A percentile compares a stretch with the other conserved stretches of the same genome.
Conservation (phyloP, 30 jellyfish, hydroid and myxozoan genomes). For the Pelagia noctiluca region DNA sequence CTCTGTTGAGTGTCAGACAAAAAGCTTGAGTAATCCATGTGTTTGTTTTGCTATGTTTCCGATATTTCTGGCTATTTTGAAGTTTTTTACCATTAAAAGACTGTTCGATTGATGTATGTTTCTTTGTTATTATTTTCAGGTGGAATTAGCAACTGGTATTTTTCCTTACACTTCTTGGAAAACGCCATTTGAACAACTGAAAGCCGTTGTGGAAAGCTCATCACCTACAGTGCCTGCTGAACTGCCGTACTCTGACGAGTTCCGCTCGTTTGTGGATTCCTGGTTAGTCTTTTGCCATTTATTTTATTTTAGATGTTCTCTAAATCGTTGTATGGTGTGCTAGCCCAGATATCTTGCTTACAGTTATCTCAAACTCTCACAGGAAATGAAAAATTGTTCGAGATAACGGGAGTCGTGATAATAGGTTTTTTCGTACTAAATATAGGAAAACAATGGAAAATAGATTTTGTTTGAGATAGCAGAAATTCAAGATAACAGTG, state of each 20-base stretch:
- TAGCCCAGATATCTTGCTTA: background rate
- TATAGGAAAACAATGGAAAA: too few relatives aligned
- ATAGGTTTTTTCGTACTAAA: too few relatives aligned
- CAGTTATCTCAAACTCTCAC: background rate
- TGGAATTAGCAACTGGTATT: slow-evolving; percentile 85
- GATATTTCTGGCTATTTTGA: too few relatives aligned
- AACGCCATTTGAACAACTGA: slow-evolving; percentile 94
- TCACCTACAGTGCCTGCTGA: slow-evolving; percentile 79
- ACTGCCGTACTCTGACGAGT: slow-evolving; percentile 59
- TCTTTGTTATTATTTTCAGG: slow-evolving; percentile 47
- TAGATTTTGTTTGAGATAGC: too few relatives aligned
- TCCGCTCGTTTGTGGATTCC: slow-evolving; percentile 60
- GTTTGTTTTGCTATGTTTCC: too few relatives aligned
- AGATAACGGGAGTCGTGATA: background rate
- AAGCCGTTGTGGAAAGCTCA: slow-evolving; percentile 93
- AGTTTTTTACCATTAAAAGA: too few relatives aligned
- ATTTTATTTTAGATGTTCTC: background rate
- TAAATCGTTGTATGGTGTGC: background rate
- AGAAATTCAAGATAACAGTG: too few relatives aligned
- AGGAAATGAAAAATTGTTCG: background rate
- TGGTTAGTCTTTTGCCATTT: slow-evolving; percentile 64
- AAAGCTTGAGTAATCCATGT: too few relatives aligned
- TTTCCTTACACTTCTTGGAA: slow-evolving; percentile 94
- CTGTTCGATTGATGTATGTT: too few relatives aligned
- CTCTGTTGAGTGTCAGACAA: too few relatives aligned